Conservation (phyloP, 2,888 invertebrate genomes). For the Drosophila anomalata region DNA sequence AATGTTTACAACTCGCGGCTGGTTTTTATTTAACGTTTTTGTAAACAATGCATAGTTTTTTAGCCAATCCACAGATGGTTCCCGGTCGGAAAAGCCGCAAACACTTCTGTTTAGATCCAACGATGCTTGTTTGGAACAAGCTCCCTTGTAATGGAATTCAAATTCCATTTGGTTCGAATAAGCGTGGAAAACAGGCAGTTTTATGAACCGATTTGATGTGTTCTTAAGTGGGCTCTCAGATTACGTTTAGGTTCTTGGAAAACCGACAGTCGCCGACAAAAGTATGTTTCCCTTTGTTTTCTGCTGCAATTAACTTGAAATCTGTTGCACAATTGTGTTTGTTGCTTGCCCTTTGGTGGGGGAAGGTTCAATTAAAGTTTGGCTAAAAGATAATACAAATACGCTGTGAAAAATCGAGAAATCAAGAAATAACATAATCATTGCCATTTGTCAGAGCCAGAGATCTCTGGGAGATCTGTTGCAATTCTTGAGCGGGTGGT, state of each 20-base stretch:
- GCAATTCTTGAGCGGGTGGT: constrained; percentile 52
- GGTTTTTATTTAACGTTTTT: not conserved
- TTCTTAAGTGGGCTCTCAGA: not conserved
- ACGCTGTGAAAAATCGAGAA: constrained; percentile 33
- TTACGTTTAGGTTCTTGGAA: not conserved
- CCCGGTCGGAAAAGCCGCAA: not conserved
- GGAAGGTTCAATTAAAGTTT: constrained; percentile 33
- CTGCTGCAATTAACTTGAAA: constrained; percentile 21
- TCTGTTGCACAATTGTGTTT: constrained; percentile 26
- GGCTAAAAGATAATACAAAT: constrained; percentile 28
- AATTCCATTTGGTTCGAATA: not conserved
- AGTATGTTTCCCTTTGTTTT: constrained; percentile 20
- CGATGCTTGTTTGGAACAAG: not conserved
- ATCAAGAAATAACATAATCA: constrained; percentile 43
- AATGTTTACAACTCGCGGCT: constrained; percentile 1
- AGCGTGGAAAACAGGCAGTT: not conserved
- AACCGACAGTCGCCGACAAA: not conserved
- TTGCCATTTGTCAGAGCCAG: constrained; percentile 31
- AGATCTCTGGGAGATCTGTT: constrained; percentile 42
- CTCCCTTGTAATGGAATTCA: not conserved
- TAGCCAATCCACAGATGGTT: constrained; percentile 22
- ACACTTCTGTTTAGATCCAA: not conserved
- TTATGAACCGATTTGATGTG: not conserved
- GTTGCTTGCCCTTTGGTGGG: constrained; percentile 36
- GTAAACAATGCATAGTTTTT: constrained; percentile 14